These are phyloP conservation scores for Lepetodrilus schrolli DNA, from an alignment of 2,888 invertebrate species.

Conservation along the genomic window DNA sequence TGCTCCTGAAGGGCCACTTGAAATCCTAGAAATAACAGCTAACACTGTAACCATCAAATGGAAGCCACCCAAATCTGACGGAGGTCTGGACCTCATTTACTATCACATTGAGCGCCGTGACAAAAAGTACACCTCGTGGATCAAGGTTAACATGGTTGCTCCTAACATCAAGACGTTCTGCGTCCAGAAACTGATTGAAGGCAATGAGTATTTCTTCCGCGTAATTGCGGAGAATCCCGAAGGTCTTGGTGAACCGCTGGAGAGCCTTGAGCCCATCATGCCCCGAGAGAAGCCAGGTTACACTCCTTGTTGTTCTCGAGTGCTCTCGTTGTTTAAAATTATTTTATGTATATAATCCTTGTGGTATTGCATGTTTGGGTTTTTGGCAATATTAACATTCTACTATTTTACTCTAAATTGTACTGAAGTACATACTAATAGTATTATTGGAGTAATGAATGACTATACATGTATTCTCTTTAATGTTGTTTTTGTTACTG, in stretches of 20 bases:
- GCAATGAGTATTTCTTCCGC: slow-evolving; percentile 69
- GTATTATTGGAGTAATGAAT: background rate
- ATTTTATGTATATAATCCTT: background rate
- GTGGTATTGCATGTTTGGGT: background rate
- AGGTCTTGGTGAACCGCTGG: slow-evolving; percentile 75
- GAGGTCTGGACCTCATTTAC: slow-evolving; percentile 85
- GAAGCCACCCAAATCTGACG: slow-evolving; percentile 87
- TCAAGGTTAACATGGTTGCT: slow-evolving; percentile 50
- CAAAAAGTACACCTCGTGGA: slow-evolving; percentile 62
- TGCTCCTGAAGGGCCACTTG: slow-evolving; percentile 65
- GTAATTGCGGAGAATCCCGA: slow-evolving; percentile 68
- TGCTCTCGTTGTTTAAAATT: background rate
- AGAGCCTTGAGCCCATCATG: slow-evolving; percentile 54
- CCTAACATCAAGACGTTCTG: slow-evolving; percentile 49
- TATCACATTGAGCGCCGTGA: slow-evolving; percentile 88
- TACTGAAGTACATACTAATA: background rate
- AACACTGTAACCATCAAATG: slow-evolving; percentile 85
- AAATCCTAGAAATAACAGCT: slow-evolving; percentile 81
- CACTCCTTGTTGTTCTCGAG: too few species aligned
- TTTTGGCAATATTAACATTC: too few species aligned
- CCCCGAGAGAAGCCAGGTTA: slow-evolving; percentile 64
- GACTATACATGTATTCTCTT: background rate
- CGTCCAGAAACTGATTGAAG: slow-evolving; percentile 67
- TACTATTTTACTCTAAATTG: too few species aligned
- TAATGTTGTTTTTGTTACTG: slow-evolving; percentile 73